phyloP scores from a whole-genome alignment of 2,113 vertebrate genomes.

The Peromyscus polionotus region DNA sequence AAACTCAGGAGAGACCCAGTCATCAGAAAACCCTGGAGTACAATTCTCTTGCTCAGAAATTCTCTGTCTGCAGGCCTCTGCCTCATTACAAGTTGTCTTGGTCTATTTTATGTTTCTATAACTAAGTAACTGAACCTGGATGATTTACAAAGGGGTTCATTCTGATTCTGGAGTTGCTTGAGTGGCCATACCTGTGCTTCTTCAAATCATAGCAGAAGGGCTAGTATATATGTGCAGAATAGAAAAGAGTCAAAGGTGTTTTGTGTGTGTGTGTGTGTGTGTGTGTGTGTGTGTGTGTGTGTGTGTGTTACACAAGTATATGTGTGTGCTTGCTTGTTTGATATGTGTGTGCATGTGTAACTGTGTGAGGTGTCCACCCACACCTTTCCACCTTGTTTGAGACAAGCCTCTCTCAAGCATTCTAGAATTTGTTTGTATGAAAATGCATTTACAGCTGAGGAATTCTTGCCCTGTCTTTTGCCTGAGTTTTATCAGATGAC shows the following conservation, averaged over 20 bases:
- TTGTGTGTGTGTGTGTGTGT: background rate
- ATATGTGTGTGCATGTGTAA: background rate
- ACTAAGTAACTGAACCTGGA: background rate
- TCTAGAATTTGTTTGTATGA: conserved; percentile 71
- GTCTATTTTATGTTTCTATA: background rate
- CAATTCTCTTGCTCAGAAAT: background rate
- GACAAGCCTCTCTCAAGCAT: background rate
- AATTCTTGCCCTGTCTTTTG: background rate
- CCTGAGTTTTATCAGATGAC: conserved; percentile 6
- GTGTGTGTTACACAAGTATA: no score
- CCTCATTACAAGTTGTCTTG: background rate
- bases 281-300: background rate
- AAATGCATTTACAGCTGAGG: conserved; percentile 67
- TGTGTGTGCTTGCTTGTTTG: background rate
- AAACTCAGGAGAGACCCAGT: background rate
- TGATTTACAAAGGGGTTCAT: background rate
- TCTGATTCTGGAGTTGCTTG: background rate
- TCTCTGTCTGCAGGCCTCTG: background rate
- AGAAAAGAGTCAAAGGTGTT: background rate
- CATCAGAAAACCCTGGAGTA: background rate
- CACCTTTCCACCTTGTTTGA: conserved; percentile 19
- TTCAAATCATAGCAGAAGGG: background rate
- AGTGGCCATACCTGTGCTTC: background rate
- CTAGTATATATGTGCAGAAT: background rate
- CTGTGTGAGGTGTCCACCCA: conserved; percentile 45